phyloP scores from a whole-genome alignment of 2,113 vertebrate genomes.

The Cricetomys ansorgei region DNA sequence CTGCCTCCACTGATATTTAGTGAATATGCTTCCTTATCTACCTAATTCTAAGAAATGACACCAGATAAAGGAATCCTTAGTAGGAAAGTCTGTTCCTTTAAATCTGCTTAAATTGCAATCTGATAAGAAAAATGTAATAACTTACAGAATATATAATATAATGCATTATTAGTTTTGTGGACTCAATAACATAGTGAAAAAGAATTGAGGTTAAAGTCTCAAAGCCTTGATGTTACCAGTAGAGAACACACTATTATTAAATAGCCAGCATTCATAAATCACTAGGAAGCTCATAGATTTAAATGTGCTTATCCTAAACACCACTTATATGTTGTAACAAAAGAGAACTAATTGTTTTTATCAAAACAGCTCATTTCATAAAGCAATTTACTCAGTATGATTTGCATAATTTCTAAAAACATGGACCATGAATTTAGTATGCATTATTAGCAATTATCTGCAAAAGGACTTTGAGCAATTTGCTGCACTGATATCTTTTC shows the following conservation, averaged over 20 bases:
- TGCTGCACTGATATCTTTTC: constrained; percentile 67
- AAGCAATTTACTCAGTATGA: constrained; percentile 80
- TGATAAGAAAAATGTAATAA: constrained; percentile 59
- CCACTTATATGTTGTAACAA: constrained; percentile 67
- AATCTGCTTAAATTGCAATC: constrained; percentile 25
- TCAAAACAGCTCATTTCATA: constrained; percentile 81
- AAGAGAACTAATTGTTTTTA: constrained; percentile 80
- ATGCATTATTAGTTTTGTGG: constrained; percentile 13
- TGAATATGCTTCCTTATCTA: background rate
- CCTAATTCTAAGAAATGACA: background rate
- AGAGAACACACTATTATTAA: constrained; percentile 68
- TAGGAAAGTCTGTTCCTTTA: background rate
- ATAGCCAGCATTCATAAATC: constrained; percentile 63
- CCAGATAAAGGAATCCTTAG: background rate
- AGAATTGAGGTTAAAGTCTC: background rate
- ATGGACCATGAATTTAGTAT: constrained; percentile 80
- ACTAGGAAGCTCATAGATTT: constrained; percentile 65
- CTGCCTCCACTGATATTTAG: background rate
- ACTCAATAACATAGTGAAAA: constrained; percentile 33
- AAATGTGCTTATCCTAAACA: constrained; percentile 53
- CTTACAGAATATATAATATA: background rate
- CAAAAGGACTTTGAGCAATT: constrained; percentile 74
- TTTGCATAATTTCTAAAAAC: constrained; percentile 83
- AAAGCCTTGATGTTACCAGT: constrained; percentile 39
- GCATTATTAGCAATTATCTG: constrained; percentile 84